Conservation (phyloP, 2,797 vertebrate species). For the Sparus aurata region DNA sequence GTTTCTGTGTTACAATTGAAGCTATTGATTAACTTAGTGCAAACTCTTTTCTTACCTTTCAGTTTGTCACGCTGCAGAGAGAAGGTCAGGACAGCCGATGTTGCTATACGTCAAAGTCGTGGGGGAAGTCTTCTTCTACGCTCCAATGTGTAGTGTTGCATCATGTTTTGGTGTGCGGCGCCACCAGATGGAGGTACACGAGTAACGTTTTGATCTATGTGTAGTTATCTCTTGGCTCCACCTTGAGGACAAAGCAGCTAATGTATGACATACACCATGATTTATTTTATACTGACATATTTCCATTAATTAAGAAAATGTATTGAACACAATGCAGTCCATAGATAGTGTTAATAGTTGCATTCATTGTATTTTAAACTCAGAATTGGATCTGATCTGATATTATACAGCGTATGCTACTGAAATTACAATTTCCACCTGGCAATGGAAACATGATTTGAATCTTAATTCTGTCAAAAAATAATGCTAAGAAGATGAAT, state of each 20-base stretch:
- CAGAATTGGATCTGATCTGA: neutral
- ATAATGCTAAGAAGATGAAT: neutral
- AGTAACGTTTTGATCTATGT: accelerated
- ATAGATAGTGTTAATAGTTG: neutral
- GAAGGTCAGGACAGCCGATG: slow-evolving; percentile 72
- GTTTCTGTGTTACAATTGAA: accelerated
- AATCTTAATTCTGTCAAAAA: neutral
- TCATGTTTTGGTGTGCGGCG: neutral
- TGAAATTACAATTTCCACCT: neutral
- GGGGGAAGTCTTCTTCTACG: slow-evolving; percentile 59
- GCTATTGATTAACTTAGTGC: accelerated
- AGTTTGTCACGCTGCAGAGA: slow-evolving; percentile 36
- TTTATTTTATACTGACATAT: neutral
- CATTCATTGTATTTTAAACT: neutral
- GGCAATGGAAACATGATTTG: neutral
- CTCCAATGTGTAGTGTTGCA: neutral
- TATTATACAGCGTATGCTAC: neutral
- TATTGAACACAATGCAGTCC: neutral
- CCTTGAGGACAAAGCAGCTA: slow-evolving; percentile 21
- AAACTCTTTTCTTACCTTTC: slow-evolving; percentile 42
- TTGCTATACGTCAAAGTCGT: slow-evolving; percentile 75
- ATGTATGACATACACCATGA: no score
- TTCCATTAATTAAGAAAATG: neutral
- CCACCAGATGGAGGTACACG: slow-evolving; percentile 28
- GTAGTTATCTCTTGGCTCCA: slow-evolving; percentile 3